phyloP scores from a whole-genome alignment of 2,113 vertebrate species.

The Labeo rohita region DNA sequence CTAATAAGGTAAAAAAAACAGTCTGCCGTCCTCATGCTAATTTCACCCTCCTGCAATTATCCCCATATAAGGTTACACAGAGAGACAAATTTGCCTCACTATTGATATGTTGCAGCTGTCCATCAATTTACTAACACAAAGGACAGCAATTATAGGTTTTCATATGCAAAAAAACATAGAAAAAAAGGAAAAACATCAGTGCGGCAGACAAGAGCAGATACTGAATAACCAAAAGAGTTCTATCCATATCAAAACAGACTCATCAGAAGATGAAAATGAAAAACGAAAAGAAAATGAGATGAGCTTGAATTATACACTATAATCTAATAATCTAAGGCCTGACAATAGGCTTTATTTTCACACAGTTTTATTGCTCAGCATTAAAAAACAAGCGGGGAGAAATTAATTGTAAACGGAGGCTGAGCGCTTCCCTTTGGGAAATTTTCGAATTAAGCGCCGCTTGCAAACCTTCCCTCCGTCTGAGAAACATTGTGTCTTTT shows the following conservation, averaged over 20 bases:
- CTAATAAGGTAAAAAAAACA: constrained; percentile 48
- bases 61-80: constrained; percentile 53
- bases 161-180: constrained; percentile 52
- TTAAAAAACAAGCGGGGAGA: constrained; percentile 46
- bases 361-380: constrained; percentile 34
- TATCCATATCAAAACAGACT: constrained; percentile 45
- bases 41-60: constrained; percentile 53
- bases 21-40: constrained; percentile 39
- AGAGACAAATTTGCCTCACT: constrained; percentile 51
- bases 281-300: background rate
- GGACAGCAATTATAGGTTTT: constrained; percentile 58
- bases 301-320: background rate
- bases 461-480: constrained; percentile 20
- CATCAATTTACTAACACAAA: constrained; percentile 56
- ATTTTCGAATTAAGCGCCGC: constrained; percentile 44
- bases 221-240: constrained; percentile 49
- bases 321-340: constrained; percentile 35
- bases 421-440: constrained; percentile 42
- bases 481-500: constrained; percentile 26
- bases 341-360: constrained; percentile 28
- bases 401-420: constrained; percentile 42
- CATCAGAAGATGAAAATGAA: constrained; percentile 9
- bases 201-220: constrained; percentile 27
- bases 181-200: constrained; percentile 44
- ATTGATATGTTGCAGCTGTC: constrained; percentile 58